A percentile compares a stretch with the other conserved stretches of the same genome.
Evolutionary conservation across 2,113 vertebrate species (phyloP).

Genomic region (Seriola dumerili): DNA sequence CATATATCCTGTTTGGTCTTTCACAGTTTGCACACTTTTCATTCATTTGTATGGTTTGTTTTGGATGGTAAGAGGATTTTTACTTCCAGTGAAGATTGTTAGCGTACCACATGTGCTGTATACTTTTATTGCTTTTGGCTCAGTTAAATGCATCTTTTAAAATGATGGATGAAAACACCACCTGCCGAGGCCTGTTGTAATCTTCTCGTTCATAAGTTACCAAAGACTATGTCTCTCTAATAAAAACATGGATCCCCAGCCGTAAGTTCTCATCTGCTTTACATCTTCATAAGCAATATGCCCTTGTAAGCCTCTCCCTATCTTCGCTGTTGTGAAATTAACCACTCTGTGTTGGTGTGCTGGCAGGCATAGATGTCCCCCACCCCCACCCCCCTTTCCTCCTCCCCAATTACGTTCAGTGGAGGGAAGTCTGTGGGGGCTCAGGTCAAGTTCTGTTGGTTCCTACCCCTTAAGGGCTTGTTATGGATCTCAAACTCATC

Average conservation of each 20-base stretch:
- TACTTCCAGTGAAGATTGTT: neutral
- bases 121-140: slow-evolving; percentile 3
- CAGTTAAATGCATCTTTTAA: slow-evolving; percentile 21
- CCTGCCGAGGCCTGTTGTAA: slow-evolving; percentile 22
- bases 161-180: slow-evolving; percentile 40
- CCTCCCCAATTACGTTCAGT: slow-evolving; percentile 50
- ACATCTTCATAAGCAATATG: slow-evolving; percentile 29
- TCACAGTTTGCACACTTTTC: no score
- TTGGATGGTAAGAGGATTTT: neutral
- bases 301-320: slow-evolving; percentile 4
- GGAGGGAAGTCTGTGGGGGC: slow-evolving; percentile 18
- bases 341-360: slow-evolving; percentile 18
- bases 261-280: slow-evolving; percentile 29
- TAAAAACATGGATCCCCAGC: slow-evolving; percentile 42
- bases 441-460: slow-evolving; percentile 59
- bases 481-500: slow-evolving; percentile 74
- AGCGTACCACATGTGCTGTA: neutral
- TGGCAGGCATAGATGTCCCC: slow-evolving; percentile 22
- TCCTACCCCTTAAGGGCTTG: slow-evolving; percentile 65
- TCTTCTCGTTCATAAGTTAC: slow-evolving; percentile 10
- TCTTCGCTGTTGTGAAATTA: slow-evolving; percentile 46
- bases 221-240: slow-evolving; percentile 27
- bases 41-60: neutral
- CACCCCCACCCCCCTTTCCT: no score
- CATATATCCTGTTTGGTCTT: neutral